Percentiles rank a stretch among this genome's conserved stretches.
phyloP scores from a whole-genome alignment of 2,888 invertebrate species.

The Apoda limacodes region DNA sequence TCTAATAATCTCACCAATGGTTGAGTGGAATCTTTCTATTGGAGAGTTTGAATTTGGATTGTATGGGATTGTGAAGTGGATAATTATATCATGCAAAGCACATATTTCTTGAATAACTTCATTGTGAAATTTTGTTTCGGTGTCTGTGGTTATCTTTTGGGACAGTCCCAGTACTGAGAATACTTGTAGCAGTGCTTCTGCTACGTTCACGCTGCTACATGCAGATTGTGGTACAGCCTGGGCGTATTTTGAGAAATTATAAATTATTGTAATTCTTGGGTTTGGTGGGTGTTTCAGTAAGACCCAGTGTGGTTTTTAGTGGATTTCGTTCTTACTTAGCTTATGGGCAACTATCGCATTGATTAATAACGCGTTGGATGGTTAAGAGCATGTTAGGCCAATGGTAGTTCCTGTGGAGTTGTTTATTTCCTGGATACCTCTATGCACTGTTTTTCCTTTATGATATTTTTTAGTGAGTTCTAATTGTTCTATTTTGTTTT shows the following conservation, averaged over 20 bases:
- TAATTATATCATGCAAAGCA: no score
- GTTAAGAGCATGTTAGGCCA: constrained; percentile 11
- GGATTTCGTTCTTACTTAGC: no score
- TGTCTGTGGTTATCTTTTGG: no score
- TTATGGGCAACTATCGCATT: constrained; percentile 12
- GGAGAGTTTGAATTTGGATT: no score
- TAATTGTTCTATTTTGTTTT: no score
- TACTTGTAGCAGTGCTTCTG: no score
- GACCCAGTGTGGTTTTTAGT: constrained; percentile 10
- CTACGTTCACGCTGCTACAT: constrained; percentile 8
- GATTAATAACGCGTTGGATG: constrained; percentile 13
- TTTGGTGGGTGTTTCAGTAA: constrained; percentile 14
- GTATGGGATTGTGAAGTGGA: no score
- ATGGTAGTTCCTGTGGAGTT: constrained; percentile 12
- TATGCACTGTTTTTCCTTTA: constrained; percentile 14
- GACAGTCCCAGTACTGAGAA: no score
- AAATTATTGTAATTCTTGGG: constrained; percentile 14
- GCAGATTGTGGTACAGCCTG: constrained; percentile 19
- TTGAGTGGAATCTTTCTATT: no score
- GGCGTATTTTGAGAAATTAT: constrained; percentile 13
- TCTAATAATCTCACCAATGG: no score
- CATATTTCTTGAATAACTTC: no score
- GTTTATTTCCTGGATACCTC: constrained; percentile 15
- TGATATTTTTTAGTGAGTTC: constrained; percentile 15
- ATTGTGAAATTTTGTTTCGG: no score